These are phyloP conservation scores for Lamproptera curius DNA, from an alignment of 2,888 invertebrate species.

Conservation along the genomic window DNA sequence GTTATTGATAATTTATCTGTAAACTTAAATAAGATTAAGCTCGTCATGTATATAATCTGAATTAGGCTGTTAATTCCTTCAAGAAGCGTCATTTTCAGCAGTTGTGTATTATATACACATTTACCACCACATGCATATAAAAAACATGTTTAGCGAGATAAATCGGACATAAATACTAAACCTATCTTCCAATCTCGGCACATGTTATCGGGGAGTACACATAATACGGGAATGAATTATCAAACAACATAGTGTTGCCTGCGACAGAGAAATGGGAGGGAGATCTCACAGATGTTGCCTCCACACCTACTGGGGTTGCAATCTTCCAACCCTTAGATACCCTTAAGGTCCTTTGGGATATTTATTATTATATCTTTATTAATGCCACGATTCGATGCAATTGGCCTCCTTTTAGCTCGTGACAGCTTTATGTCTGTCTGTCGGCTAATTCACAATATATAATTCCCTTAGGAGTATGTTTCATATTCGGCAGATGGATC, in stretches of 20 bases:
- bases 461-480: no score
- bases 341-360: conserved; percentile 71
- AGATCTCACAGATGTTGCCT: conserved; percentile 70
- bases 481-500: no score
- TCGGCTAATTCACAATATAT: no score
- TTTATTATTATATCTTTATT: conserved; percentile 78
- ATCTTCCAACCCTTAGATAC: conserved; percentile 75
- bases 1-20: no score
- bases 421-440: conserved; percentile 55
- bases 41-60: no score
- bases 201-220: conserved; percentile 22
- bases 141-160: neutral
- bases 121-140: neutral
- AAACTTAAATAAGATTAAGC: no score
- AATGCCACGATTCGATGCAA: conserved; percentile 61
- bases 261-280: conserved; percentile 71
- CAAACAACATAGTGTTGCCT: conserved; percentile 44
- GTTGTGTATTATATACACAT: no score
- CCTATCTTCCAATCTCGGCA: no score
- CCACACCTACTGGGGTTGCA: conserved; percentile 65
- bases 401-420: conserved; percentile 43
- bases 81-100: no score
- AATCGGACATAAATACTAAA: neutral
- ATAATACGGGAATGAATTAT: conserved; percentile 31
- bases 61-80: no score